Evolutionary conservation across 2,113 vertebrate genomes (phyloP).

Genomic region (Manacus vitellinus): DNA sequence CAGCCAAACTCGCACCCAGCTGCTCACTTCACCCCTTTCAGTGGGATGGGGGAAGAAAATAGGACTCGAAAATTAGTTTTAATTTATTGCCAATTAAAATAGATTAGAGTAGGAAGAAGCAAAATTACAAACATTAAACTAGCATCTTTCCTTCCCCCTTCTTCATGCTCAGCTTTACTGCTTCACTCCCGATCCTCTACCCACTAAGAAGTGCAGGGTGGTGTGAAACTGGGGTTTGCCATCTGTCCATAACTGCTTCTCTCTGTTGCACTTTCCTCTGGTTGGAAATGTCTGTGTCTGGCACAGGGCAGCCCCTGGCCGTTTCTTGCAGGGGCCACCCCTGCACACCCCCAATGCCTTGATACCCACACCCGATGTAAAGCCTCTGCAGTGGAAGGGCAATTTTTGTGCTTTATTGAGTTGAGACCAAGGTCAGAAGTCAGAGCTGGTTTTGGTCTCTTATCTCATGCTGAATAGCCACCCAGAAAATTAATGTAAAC

Average conservation of each 20-base stretch:
- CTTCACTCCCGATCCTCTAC: neutral
- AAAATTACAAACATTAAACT: neutral
- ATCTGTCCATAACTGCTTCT: neutral
- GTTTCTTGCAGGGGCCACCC: neutral
- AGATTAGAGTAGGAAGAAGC: neutral
- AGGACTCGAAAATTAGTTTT: neutral
- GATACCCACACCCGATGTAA: neutral
- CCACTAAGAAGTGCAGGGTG: fast-evolving
- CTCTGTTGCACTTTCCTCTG: neutral
- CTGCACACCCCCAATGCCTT: fast-evolving
- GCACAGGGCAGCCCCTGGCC: neutral
- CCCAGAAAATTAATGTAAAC: neutral
- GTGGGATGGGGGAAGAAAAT: neutral
- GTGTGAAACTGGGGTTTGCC: neutral
- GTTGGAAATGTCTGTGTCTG: fast-evolving
- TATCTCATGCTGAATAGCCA: neutral
- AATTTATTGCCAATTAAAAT: neutral
- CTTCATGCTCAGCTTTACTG: neutral
- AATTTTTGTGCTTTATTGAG: neutral
- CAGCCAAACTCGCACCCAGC: neutral
- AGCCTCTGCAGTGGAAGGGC: neutral
- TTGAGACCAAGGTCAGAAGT: neutral
- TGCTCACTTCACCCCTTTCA: neutral
- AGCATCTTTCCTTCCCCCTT: neutral
- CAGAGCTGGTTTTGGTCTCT: neutral